Conservation (phyloP, 2,888 invertebrate genomes). For the Calameuta pallipes region DNA sequence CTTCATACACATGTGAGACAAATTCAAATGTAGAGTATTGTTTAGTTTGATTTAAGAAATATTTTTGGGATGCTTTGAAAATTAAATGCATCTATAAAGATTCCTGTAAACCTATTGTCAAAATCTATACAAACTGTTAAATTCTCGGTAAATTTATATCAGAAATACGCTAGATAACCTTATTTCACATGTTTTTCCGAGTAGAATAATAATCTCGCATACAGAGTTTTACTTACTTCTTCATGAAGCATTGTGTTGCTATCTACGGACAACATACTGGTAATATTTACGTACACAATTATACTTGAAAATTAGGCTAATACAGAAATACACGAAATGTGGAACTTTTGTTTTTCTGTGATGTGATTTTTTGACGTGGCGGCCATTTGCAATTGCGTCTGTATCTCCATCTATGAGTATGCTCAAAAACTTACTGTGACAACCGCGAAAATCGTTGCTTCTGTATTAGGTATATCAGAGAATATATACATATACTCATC, state of each 20-base stretch:
- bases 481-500: no score
- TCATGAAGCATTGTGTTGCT: conserved; percentile 38
- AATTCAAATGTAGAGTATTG: not conserved
- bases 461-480: not conserved
- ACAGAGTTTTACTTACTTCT: conserved; percentile 34
- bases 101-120: not conserved
- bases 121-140: not conserved
- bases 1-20: not conserved
- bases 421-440: not conserved
- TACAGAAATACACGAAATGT: conserved; percentile 18
- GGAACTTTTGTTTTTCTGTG: conserved; percentile 20
- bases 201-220: not conserved
- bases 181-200: not conserved
- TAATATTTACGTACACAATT: conserved; percentile 23
- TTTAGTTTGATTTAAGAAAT: not conserved
- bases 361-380: conserved; percentile 28
- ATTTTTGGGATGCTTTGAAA: not conserved
- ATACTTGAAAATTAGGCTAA: conserved; percentile 16
- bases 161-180: not conserved
- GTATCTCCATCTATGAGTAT: conserved; percentile 12
- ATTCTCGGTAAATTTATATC: not conserved
- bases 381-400: conserved; percentile 31
- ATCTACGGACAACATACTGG: conserved; percentile 45
- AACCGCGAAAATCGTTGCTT: not conserved
- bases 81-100: not conserved